Base-by-base conservation (phyloP, 2,888 invertebrate genomes). In the Neoitamus cyanurus region DNA sequence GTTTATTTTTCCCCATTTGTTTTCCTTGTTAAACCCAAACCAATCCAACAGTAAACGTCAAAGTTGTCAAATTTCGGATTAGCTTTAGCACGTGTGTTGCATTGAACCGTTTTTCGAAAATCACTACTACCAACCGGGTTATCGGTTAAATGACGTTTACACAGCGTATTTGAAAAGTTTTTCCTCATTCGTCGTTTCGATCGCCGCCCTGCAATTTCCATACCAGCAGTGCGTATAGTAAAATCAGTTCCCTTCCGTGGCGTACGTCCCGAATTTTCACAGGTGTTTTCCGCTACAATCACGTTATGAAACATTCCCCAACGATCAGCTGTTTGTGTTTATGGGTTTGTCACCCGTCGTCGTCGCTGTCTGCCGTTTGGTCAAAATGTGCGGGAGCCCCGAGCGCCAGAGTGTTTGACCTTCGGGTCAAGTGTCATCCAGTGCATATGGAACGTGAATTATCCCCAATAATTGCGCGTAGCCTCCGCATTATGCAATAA, bases 1-100 rank as follows among this genome's bases (percentile, higher is more conserved):
- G 91, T 42, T 89, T 84, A n/a, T 31, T 88, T 85, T 86, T 86
- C 0, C 85, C 85, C 86, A 86, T 86, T 83, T 30, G 80, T 70
- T 73, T 68, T 31, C 13, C n/a, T 48, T 31, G 15, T 9, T 36
- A 36, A 75, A 9, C 9, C 3, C 13, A 75, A 75, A 75, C 7
- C 11, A 75, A 31, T 31, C n/a, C 30, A 36, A 34, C 0, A n/a
- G 15, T 25, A 34, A 75, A 75, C 15, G 72, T 78, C 78, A 78
- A 69, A 15, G 9, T 36, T 78, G 78, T n/a, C 58, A 78, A 2
- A 34, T n/a, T 42, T 15, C 25, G n/a, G n/a, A n/a, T n/a, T n/a
- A n/a, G n/a, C n/a, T n/a, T n/a, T n/a, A n/a, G 11, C 69, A 68
- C 46, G 31, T 72, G 80, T 34, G 20, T 9, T 48, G 30, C 31